Base-by-base conservation (phyloP, 2,113 vertebrate species). In the Etheostoma spectabile region DNA sequence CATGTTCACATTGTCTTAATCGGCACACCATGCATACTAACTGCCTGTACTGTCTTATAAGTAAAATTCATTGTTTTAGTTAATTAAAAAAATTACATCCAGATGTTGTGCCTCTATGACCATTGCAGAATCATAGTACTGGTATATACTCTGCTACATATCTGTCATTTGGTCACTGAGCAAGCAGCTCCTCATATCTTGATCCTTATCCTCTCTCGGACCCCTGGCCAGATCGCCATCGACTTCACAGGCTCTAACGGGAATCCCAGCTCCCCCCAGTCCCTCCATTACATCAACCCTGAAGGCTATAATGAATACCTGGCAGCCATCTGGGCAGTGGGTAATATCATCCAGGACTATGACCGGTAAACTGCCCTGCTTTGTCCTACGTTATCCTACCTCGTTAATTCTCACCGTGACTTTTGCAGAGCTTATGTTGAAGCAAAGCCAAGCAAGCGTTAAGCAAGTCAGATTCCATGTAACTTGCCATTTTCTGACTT, bases 241-340 rank as follows among this genome's bases (percentile, higher is more conserved):
- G 97, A 99, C 86, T 99, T 98, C 85, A 99, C 97, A 3, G 97
- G 96, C 74, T 99, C 97, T 27, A 99, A 98, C 22, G 97, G 97
- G 3, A 96, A 98, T 73, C 97, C 97, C 38, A 88, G 85, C 1
- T 94, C 94, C 82, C 96, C 96, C 0, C 92, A 96, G 38, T 99
- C 97, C 42, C 94, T 98, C 57, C 97, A 99, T 93, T 97, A 95
- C 79, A 96, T 99, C 83, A 97, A 96, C 79, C 97, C 97, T 6
- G 95, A 93, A 64, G 97, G 97, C 63, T 94, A 96, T 53, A 99
- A 99, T 82, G 97, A 99, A 67, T 99, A 99, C 86, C 86, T 98
- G 79, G 93, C 95, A 30, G 97, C 97, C 45, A 96, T 98, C 89
- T 98, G 97, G 97, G 96, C 97, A n/a, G 97, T 99, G 24, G 97